phyloP scores from a whole-genome alignment of 2,113 vertebrate species.

The Rhinolophus sinicus region DNA sequence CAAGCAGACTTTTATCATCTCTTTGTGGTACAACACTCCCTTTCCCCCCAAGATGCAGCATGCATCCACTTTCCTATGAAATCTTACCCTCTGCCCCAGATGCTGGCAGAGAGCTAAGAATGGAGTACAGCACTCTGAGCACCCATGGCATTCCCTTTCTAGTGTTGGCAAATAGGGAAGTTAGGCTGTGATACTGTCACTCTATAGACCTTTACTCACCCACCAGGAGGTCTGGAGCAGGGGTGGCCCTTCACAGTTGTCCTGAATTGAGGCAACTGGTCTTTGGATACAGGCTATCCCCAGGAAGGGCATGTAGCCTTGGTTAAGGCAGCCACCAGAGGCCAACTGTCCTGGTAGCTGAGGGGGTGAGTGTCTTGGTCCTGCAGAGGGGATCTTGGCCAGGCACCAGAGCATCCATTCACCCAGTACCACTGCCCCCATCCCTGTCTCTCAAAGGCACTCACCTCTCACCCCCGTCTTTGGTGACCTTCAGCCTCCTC shows the following conservation, averaged over 20 bases:
- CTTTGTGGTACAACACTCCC: not conserved
- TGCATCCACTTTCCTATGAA: not conserved
- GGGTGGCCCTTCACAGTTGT: not conserved
- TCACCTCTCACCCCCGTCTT: not conserved
- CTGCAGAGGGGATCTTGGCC: not conserved
- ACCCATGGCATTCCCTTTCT: not conserved
- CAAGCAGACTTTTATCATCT: not conserved
- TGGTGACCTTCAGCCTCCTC: not conserved
- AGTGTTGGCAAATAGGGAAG: not conserved
- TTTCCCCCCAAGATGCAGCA: fast-evolving
- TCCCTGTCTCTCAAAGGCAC: not conserved
- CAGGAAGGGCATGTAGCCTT: not conserved
- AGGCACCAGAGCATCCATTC: no score
- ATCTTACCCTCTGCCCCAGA: not conserved
- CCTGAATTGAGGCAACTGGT: not conserved
- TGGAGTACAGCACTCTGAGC: not conserved
- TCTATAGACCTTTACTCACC: not conserved
- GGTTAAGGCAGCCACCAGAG: not conserved
- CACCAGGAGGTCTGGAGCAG: not conserved
- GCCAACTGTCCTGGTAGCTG: not conserved
- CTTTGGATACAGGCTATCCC: not conserved
- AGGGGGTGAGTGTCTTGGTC: not conserved
- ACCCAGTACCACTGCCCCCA: fast-evolving
- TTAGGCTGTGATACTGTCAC: not conserved
- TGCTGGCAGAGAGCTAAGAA: not conserved